Evolutionary conservation across 2,113 vertebrate genomes (phyloP).

Genomic region (Parus major): DNA sequence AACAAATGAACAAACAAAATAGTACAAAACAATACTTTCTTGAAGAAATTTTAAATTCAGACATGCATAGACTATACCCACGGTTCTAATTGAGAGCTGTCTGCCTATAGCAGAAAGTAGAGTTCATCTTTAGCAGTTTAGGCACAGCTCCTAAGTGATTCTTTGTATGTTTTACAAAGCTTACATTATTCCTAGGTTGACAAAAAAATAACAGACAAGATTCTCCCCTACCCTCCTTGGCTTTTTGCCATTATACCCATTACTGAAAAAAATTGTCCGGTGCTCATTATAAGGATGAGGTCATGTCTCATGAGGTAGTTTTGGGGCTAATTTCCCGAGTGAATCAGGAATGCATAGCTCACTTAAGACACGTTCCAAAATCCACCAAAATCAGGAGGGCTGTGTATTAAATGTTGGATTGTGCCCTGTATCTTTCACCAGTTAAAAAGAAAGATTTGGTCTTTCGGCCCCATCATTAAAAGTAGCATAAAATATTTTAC

Average conservation of each 20-base stretch:
- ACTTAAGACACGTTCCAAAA: not conserved
- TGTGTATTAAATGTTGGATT: not conserved
- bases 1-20: not conserved
- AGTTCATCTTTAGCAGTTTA: not conserved
- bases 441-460: not conserved
- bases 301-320: conserved; percentile 23
- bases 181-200: conserved; percentile 14
- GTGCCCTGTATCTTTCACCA: not conserved
- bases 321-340: not conserved
- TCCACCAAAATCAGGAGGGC: not conserved
- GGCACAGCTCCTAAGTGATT: not conserved
- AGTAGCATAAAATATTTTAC: not conserved
- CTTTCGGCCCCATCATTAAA: not conserved
- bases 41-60: not conserved
- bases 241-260: conserved; percentile 44
- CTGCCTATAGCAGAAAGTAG: not conserved
- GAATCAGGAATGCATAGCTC: not conserved
- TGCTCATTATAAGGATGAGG: conserved; percentile 35
- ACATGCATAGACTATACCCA: not conserved
- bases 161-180: conserved; percentile 4
- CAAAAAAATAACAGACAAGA: conserved; percentile 38
- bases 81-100: not conserved
- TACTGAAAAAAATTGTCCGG: conserved; percentile 30
- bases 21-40: not conserved
- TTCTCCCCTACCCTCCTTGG: not conserved